Percentiles rank a stretch among this genome's conserved stretches.
These are phyloP conservation scores for Thaleichthys pacificus DNA, from an alignment of 2,797 vertebrate genomes.

Conservation along the genomic window DNA sequence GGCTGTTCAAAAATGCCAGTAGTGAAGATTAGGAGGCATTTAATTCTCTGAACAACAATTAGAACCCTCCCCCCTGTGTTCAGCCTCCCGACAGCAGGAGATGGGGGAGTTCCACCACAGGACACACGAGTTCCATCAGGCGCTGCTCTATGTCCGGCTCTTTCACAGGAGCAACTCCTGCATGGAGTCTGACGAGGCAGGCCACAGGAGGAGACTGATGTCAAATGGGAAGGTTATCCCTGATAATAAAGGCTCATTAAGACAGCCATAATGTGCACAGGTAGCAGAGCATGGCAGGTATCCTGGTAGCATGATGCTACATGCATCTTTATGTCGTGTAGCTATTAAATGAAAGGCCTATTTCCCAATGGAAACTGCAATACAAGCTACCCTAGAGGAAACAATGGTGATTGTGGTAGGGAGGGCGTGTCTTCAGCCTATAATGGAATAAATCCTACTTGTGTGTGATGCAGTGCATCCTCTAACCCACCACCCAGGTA, in stretches of 20 bases:
- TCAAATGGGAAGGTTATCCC: neutral
- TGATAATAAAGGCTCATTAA: neutral
- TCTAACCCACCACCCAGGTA: neutral
- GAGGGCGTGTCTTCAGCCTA: neutral
- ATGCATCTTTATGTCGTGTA: neutral
- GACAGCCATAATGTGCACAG: neutral
- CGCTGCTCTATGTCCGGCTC: conserved; percentile 20
- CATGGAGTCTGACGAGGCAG: conserved; percentile 29
- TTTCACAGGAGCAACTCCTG: conserved; percentile 35
- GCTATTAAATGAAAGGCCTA: neutral
- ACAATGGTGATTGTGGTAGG: neutral
- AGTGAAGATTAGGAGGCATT: conserved; percentile 4
- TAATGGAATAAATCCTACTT: neutral
- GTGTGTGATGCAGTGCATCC: neutral
- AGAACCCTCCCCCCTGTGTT: conserved; percentile 39
- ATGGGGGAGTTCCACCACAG: conserved; percentile 35
- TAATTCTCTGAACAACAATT: conserved; percentile 48
- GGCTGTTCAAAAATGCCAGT: neutral
- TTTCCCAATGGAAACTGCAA: neutral
- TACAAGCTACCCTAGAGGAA: neutral
- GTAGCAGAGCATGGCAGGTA: neutral
- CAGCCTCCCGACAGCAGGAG: conserved; percentile 13
- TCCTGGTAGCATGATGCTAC: neutral
- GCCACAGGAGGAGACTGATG: neutral
- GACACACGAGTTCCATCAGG: conserved; percentile 9